Base-by-base conservation (phyloP, 2,888 invertebrate species). In the Agriopis marginaria region DNA sequence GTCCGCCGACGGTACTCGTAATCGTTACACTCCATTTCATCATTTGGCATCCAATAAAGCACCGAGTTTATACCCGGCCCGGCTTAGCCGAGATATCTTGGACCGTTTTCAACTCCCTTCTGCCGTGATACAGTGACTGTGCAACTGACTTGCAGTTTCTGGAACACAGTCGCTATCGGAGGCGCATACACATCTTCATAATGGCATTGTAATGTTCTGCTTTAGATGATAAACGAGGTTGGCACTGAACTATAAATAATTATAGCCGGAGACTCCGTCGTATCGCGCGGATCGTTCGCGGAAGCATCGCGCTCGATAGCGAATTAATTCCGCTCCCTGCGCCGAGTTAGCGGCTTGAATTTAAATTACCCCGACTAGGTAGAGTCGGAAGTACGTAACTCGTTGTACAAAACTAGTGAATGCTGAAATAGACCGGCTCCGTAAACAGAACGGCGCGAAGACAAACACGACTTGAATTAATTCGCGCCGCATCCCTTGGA, bases 1-100 rank as follows among this genome's bases (percentile, higher is more conserved):
- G 73, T 60, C 70, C 45, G 68, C 68, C 61, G 32, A 62, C 65
- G 55, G 58, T 9, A 11, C 42, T 39, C 12, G 62, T 66, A 64
- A 56, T 69, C 68, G 63, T 68, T 71, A 71, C 72, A 71, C 73
- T 73, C 71, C 73, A 75, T 75, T 75, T 73, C 73, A 68, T 75
- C 72, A 70, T 68, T 69, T 66, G 72, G 56, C 61, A 54, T 58
- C 65, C 73, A 69, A 75, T 75, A 75, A 68, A 74, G 59, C 67
- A 66, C 12, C 59, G 50, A 61, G 63, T 67, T 74, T 73, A 70
- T 66, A 66, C 70, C 58, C 51, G 58, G 64, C 62, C 65, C 53
- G 62, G 62, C 65, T 70, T 17, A 62, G 62, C 62, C 65, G 54
- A 58, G 62, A 56, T 66, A 62, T 66, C 70, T 70, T 70, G 70